Base-by-base conservation (phyloP, 2,888 invertebrate genomes). In the Caenorhabditis angaria region DNA sequence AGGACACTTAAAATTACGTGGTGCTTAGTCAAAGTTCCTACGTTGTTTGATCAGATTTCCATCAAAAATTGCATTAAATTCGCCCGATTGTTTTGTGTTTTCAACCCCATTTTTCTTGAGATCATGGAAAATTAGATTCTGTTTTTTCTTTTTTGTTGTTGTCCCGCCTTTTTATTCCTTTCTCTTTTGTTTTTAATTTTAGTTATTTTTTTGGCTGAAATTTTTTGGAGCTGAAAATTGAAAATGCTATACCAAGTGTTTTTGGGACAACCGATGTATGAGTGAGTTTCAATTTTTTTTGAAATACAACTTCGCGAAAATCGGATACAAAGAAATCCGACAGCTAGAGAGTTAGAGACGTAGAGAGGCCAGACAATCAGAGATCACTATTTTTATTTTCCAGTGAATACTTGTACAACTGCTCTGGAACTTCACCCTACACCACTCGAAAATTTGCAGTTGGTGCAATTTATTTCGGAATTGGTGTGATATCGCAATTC, bases 331-430 rank as follows among this genome's bases (percentile, higher is more conserved):
- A n/a, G n/a, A n/a, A n/a, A n/a, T n/a, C n/a, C n/a, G n/a, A n/a
- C n/a, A n/a, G n/a, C n/a, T n/a, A n/a, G n/a, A n/a, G n/a, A n/a
- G n/a, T n/a, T n/a, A n/a, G n/a, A n/a, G n/a, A n/a, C n/a, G n/a
- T n/a, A 5, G 32, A 32, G 32, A 32, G 32, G 5, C 5, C 32
- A 32, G 10, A 32, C 5, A 50, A 50, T 5, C 24, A 8, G 6
- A 8, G 5, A 8, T 5, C 5, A 32, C 5, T 32, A 32, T 32
- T 8, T 8, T 32, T 32, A 57, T 57, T 50, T 60, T 61, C 2
- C 64, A 70, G 70, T 57, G 50, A 58, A 1, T 63, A 64, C n/a
- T 59, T 55, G 32, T 71, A 71, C 54, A 66, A 71, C 27, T 71
- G 71, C 27, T 60, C 56, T 25, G 71, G 71, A 48, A 71, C 71